Base-by-base conservation (phyloP, 2,797 vertebrate genomes). In the Linurgus olivaceus region DNA sequence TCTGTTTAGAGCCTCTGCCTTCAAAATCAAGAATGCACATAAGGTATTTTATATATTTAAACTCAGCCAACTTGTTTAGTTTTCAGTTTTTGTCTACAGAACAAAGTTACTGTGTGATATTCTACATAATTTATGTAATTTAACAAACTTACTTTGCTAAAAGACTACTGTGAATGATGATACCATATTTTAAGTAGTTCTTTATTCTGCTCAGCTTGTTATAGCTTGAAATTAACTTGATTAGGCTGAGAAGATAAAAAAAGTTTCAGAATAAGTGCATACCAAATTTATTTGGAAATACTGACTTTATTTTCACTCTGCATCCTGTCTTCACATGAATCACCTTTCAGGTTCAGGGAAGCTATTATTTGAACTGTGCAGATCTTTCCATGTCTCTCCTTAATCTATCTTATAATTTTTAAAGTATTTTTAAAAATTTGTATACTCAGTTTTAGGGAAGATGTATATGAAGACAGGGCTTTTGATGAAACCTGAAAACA, bases 141-240 rank as follows among this genome's bases (percentile, higher is more conserved):
- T 88, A 65, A 40, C 3, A 1, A 80, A 76, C 7, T 85, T 93
- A 47, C 37, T 83, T 79, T 85, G 35, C 6, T 21, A 76, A 63
- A 89, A 72, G 48, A 52, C 59, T 79, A 40, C 24, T 47, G 45
- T 77, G 75, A 89, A 87, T 65, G 45, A 72, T 77, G 9, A 26
- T 51, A 48, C 10, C 19, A 7, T 77, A 72, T 83, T 77, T 86
- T 81, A 83, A 91, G 40, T 57, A 44, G 16, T 40, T 89, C 28
- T 94, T 91, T 77, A 58, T 80, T 86, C 47, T 91, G 18, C 50
- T 93, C 73, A 83, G 51, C 20, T 86, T 84, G 28, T n/a, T 78
- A 29, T 15, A 90, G 28, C 62, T 90, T 78, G 66, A 90, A 90
- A 93, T 90, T 78, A 88, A 81, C 44, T 94, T 58, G 51, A 86